Conservation (phyloP, 2,888 invertebrate genomes). For the Dasypogon diadema region DNA sequence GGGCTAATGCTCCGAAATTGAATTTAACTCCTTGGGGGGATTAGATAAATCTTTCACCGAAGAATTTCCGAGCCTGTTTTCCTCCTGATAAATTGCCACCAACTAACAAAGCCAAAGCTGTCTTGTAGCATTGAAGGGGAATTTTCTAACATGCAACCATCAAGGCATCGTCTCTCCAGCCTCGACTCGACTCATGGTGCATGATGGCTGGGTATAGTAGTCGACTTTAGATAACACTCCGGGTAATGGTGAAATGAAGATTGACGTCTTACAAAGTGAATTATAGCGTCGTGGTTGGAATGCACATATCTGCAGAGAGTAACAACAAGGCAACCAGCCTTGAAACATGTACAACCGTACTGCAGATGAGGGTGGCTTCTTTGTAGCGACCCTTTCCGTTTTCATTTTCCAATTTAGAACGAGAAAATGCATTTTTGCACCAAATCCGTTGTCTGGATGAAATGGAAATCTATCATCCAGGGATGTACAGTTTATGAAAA, state of each 20-base stretch:
- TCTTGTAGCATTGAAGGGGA: conserved; percentile 2
- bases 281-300: conserved; percentile 41
- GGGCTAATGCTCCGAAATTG: conserved; percentile 38
- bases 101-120: conserved; percentile 34
- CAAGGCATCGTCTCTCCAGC: background rate
- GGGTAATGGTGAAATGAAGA: conserved; percentile 44
- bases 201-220: background rate
- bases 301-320: conserved; percentile 7
- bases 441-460: background rate
- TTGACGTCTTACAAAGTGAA: conserved; percentile 49
- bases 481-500: background rate
- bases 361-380: background rate
- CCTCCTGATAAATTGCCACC: conserved; percentile 41
- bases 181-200: conserved; percentile 10
- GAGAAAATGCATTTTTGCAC: background rate
- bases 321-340: background rate
- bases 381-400: background rate
- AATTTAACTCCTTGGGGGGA: conserved; percentile 42
- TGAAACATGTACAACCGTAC: background rate
- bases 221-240: conserved; percentile 30
- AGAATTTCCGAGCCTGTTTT: conserved; percentile 42
- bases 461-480: background rate
- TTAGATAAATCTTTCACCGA: conserved; percentile 39
- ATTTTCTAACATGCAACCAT: background rate
- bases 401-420: background rate